These are phyloP conservation scores for Marisa cornuarietis DNA, from an alignment of 1,140 invertebrate species.

Conservation along the genomic window DNA sequence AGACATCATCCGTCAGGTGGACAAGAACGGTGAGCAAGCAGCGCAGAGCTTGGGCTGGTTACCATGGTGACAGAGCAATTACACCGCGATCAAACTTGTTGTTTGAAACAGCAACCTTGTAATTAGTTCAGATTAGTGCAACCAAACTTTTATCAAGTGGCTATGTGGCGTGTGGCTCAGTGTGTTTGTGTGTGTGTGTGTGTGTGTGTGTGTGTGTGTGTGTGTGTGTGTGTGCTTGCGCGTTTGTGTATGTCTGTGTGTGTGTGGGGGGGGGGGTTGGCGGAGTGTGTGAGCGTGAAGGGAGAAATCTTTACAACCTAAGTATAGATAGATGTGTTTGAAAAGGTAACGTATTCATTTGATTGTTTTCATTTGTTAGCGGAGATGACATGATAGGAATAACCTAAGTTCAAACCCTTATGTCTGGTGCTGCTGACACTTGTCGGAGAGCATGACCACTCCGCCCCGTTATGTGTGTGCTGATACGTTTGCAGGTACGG, in stretches of 20 bases:
- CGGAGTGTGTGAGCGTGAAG: conserved; percentile 1
- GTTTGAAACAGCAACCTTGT: no score
- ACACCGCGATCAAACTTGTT: no score
- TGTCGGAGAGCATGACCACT: no score
- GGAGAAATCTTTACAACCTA: not conserved
- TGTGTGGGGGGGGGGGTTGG: not conserved
- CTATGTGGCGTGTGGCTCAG: not conserved
- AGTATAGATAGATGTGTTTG: not conserved
- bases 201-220: not conserved
- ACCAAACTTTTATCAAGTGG: no score
- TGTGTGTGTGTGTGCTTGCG: not conserved
- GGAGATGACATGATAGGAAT: no score
- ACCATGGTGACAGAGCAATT: not conserved
- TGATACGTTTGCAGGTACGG: not conserved
- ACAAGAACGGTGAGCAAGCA: not conserved
- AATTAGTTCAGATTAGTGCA: no score
- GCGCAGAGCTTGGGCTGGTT: not conserved
- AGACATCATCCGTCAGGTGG: not conserved
- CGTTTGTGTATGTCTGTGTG: not conserved
- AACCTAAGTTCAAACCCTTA: no score
- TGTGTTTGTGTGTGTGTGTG: not conserved
- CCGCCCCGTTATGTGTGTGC: no score
- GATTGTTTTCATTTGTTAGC: no score
- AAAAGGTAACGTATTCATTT: no score
- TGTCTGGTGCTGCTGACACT: no score